Conservation (phyloP, 2,888 invertebrate species). For the Eumerus sabulonum region DNA sequence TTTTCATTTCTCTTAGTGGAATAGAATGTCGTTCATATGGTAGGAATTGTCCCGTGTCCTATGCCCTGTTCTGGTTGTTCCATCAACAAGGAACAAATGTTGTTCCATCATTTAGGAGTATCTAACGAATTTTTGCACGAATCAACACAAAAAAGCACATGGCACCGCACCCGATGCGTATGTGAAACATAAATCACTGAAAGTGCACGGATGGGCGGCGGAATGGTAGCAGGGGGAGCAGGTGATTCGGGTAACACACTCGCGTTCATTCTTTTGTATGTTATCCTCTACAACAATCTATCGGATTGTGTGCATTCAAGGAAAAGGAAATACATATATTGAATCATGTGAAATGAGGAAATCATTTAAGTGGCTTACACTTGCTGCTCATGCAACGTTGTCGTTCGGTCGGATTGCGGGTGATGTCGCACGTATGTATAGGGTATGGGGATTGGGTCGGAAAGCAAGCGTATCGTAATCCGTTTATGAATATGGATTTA, state of each 20-base stretch:
- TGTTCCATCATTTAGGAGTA: constrained; percentile 64
- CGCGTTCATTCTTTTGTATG: constrained; percentile 48
- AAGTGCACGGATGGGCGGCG: constrained; percentile 48
- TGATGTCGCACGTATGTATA: not conserved
- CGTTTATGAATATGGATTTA: constrained; percentile 61
- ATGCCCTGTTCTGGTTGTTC: constrained; percentile 14
- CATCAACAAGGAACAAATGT: constrained; percentile 61
- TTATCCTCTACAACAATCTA: constrained; percentile 55
- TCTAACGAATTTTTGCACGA: constrained; percentile 60
- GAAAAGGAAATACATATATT: constrained; percentile 33
- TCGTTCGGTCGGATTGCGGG: constrained; percentile 12
- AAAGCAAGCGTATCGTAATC: constrained; percentile 49
- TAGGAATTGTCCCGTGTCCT: constrained; percentile 26
- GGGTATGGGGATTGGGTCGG: no score
- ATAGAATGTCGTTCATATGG: not conserved
- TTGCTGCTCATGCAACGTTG: not conserved
- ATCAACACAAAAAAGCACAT: constrained; percentile 59
- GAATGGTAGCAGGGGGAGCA: not conserved
- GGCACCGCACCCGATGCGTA: constrained; percentile 56
- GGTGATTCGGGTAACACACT: not conserved
- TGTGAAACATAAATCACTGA: constrained; percentile 48
- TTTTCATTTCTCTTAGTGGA: no score
- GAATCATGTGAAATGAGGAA: constrained; percentile 60
- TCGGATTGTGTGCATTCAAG: constrained; percentile 45
- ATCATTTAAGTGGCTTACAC: constrained; percentile 66